Evolutionary conservation across 1,140 invertebrate species (phyloP).

Genomic region (Brachionus manjavacas): DNA sequence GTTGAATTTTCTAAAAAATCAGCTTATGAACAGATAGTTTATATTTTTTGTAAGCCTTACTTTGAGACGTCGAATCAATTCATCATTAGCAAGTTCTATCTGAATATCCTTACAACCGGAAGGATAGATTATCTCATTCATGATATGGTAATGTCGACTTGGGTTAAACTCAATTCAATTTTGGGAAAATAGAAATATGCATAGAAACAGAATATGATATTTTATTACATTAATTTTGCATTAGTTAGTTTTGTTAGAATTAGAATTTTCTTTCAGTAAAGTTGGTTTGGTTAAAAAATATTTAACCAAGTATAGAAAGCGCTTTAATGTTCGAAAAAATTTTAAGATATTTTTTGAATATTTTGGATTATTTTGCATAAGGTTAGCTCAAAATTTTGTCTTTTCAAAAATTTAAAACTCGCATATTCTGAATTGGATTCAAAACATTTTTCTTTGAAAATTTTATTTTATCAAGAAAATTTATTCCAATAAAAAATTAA

Average conservation of each 20-base stretch:
- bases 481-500: too few species aligned
- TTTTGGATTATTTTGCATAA: neutral
- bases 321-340: too few species aligned
- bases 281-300: neutral
- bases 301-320: neutral
- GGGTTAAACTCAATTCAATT: neutral
- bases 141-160: neutral
- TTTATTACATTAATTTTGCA: constrained; percentile 3
- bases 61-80: constrained; percentile 85
- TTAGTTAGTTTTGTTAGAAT: neutral
- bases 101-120: constrained; percentile 63
- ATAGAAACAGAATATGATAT: constrained; percentile 16
- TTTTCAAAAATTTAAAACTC: neutral
- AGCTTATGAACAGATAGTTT: neutral
- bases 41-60: constrained; percentile 56
- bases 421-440: neutral
- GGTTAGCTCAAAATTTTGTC: neutral
- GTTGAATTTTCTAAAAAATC: constrained; percentile 70
- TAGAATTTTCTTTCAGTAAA: neutral
- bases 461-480: too few species aligned
- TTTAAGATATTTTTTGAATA: neutral
- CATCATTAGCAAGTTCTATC: constrained; percentile 87
- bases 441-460: too few species aligned
- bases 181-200: neutral
- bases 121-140: constrained; percentile 55